These are phyloP conservation scores for Cheirogaleus major DNA, from an alignment of 2,797 vertebrate genomes.

Conservation along the genomic window DNA sequence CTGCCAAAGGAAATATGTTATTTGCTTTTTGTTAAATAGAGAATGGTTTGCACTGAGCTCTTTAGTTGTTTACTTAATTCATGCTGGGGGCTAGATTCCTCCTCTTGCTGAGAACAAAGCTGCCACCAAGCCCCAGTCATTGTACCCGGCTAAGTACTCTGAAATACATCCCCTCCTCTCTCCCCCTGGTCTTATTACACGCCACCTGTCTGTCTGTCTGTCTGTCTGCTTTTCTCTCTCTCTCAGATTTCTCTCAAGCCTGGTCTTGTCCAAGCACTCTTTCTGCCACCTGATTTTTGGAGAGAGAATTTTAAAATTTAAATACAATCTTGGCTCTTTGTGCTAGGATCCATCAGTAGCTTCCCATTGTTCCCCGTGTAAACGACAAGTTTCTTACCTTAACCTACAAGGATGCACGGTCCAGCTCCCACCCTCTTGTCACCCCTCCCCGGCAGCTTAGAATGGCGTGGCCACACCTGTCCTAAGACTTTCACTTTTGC, in stretches of 20 bases:
- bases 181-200: no score
- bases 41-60: neutral
- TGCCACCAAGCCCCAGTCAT: neutral
- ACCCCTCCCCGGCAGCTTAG: no score
- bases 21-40: neutral
- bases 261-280: neutral
- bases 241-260: neutral
- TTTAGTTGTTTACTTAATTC: neutral
- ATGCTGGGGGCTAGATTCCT: neutral
- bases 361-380: neutral
- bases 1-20: neutral
- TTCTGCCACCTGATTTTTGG: neutral
- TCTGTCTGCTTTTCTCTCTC: neutral
- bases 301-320: neutral
- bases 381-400: neutral
- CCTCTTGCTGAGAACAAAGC: neutral
- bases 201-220: neutral
- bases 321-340: neutral
- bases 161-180: fast-evolving
- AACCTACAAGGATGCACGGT: fast-evolving
- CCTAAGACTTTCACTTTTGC: neutral
- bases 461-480: no score
- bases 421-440: neutral
- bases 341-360: no score
- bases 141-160: neutral